Evolutionary conservation across 2,888 invertebrate genomes (phyloP).

Genomic region (Onthophagus sagittarius): DNA sequence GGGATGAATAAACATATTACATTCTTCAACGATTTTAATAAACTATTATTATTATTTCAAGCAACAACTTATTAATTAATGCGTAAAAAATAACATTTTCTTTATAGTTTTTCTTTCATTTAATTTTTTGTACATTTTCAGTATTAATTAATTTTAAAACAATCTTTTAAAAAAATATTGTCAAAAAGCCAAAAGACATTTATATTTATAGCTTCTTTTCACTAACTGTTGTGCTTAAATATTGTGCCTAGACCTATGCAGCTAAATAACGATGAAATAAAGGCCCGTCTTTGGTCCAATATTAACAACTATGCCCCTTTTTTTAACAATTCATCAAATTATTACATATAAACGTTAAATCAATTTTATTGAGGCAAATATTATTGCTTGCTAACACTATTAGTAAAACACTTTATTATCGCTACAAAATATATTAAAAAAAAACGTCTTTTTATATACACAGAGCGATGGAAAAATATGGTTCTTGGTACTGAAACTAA

Average conservation of each 20-base stretch:
- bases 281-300: neutral
- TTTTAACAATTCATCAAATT: neutral
- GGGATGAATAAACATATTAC: neutral
- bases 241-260: neutral
- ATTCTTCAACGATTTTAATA: neutral
- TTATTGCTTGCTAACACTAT: neutral
- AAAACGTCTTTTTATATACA: too few relatives aligned
- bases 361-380: neutral
- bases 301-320: neutral
- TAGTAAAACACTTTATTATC: neutral
- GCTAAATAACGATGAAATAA: neutral
- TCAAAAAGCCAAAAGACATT: neutral
- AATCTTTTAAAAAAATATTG: neutral
- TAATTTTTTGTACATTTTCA: neutral
- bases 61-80: neutral
- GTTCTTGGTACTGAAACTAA: too few relatives aligned
- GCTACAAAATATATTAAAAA: neutral
- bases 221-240: neutral
- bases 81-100: neutral
- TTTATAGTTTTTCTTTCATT: neutral
- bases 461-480: too few relatives aligned
- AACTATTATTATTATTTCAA: constrained; percentile 4
- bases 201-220: too few relatives aligned
- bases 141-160: neutral
- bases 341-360: neutral